These are phyloP conservation scores for Euphonia xanthogaster DNA, from an alignment of 2,797 vertebrate genomes.

Conservation along the genomic window DNA sequence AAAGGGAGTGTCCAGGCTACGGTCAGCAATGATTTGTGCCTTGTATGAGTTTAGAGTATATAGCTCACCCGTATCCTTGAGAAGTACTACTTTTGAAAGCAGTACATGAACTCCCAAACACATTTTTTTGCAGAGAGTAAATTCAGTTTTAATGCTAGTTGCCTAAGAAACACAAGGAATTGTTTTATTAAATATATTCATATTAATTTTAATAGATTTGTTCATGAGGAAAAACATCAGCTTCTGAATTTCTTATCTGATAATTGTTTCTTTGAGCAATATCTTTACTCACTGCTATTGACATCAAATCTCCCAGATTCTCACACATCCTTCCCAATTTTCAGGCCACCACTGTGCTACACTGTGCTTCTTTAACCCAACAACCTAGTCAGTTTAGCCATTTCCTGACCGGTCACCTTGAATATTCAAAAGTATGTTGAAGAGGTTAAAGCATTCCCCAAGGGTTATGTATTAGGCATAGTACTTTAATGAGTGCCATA, in stretches of 20 bases:
- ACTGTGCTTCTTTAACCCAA: not conserved
- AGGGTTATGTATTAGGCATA: accelerated
- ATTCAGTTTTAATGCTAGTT: not conserved
- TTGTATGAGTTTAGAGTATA: not conserved
- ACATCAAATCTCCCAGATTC: not conserved
- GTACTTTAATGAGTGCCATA: not conserved
- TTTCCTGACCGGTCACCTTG: not conserved
- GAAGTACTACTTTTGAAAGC: not conserved
- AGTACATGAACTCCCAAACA: not conserved
- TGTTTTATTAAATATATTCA: not conserved
- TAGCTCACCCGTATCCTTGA: not conserved
- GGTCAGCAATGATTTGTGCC: not conserved
- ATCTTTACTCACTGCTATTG: not conserved
- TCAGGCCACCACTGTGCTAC: not conserved
- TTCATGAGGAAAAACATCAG: not conserved
- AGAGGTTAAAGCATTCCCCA: not conserved
- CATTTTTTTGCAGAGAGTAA: not conserved
- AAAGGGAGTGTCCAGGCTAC: not conserved
- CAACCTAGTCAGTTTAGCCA: not conserved
- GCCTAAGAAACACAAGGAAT: not conserved
- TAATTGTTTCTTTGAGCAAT: not conserved
- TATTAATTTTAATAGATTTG: not conserved
- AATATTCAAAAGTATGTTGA: not conserved
- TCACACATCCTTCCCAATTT: not conserved
- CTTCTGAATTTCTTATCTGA: not conserved